These are phyloP conservation scores for Mirounga angustirostris DNA, from an alignment of 2,113 vertebrate species.

Conservation along the genomic window DNA sequence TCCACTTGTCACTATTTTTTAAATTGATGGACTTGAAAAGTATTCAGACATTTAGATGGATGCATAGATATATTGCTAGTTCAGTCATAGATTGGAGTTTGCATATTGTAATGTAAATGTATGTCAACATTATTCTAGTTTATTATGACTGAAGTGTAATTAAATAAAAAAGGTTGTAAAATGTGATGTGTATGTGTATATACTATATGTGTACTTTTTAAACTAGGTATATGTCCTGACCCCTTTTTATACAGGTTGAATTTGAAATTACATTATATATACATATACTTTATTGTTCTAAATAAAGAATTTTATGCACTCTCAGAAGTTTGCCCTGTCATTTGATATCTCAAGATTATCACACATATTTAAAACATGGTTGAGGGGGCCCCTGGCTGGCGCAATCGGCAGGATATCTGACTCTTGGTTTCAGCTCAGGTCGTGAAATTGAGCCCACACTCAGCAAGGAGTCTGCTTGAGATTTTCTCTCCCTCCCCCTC, in stretches of 20 bases:
- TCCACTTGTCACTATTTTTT: conserved; percentile 80
- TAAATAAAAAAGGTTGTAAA: conserved; percentile 87
- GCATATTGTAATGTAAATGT: conserved; percentile 87
- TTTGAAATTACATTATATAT: conserved; percentile 91
- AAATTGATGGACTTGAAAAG: conserved; percentile 75
- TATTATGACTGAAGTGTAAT: conserved; percentile 86
- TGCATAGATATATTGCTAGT: conserved; percentile 83
- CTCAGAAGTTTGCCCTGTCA: conserved; percentile 71
- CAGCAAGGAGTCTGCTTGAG: not conserved
- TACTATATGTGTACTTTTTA: conserved; percentile 90
- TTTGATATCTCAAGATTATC: conserved; percentile 69
- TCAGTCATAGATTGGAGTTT: conserved; percentile 83
- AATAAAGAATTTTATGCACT: conserved; percentile 92
- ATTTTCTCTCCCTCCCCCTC: not conserved
- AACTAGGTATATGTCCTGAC: conserved; percentile 88
- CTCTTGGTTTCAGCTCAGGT: not conserved
- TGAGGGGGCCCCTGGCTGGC: not conserved
- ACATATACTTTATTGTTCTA: conserved; percentile 93
- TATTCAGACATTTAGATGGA: conserved; percentile 80
- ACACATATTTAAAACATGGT: not conserved
- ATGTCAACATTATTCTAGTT: conserved; percentile 87
- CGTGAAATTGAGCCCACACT: not conserved
- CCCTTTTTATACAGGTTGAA: conserved; percentile 91
- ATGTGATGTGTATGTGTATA: conserved; percentile 91
- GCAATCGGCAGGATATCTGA: not conserved